phyloP scores from a whole-genome alignment of 1,140 invertebrate genomes.

The Ceratina australensis region DNA sequence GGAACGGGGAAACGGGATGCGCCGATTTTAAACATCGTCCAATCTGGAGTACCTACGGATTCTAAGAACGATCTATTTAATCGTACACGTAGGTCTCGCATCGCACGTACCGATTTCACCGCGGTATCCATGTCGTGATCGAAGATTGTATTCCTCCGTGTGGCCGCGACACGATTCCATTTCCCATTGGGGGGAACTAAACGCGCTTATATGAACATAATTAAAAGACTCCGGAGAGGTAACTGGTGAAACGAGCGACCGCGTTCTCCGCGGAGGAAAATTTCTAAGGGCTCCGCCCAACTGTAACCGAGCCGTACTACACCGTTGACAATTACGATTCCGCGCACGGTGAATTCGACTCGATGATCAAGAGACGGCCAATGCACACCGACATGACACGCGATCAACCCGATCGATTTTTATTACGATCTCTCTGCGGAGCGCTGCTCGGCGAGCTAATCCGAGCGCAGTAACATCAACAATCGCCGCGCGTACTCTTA shows the following conservation, averaged over 20 bases:
- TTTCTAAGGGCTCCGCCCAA: constrained; percentile 61
- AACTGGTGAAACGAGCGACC: not conserved
- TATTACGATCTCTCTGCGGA: not conserved
- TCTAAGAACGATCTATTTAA: not conserved
- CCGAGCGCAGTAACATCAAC: not conserved
- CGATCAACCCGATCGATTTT: not conserved
- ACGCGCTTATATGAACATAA: constrained; percentile 4
- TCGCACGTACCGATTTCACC: constrained; percentile 67
- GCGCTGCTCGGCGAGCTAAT: not conserved
- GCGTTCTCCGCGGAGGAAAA: constrained; percentile 11
- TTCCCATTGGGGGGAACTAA: constrained; percentile 18
- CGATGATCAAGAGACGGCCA: constrained; percentile 23
- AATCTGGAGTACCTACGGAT: no score
- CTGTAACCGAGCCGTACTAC: constrained; percentile 27
- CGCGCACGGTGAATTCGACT: constrained; percentile 26
- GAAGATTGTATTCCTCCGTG: constrained; percentile 39
- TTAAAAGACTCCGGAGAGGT: not conserved
- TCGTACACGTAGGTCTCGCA: constrained; percentile 1
- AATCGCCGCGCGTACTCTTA: not conserved
- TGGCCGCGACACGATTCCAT: constrained; percentile 55
- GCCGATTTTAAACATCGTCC: no score
- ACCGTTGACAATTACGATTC: constrained; percentile 42
- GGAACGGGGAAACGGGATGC: no score
- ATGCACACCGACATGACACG: constrained; percentile 24
- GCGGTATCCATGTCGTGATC: constrained; percentile 61